Evolutionary conservation across 1,140 invertebrate species (phyloP), one percentile per base, ranked within the genome.

Genomic region (Drosophila kepulauana): DNA sequence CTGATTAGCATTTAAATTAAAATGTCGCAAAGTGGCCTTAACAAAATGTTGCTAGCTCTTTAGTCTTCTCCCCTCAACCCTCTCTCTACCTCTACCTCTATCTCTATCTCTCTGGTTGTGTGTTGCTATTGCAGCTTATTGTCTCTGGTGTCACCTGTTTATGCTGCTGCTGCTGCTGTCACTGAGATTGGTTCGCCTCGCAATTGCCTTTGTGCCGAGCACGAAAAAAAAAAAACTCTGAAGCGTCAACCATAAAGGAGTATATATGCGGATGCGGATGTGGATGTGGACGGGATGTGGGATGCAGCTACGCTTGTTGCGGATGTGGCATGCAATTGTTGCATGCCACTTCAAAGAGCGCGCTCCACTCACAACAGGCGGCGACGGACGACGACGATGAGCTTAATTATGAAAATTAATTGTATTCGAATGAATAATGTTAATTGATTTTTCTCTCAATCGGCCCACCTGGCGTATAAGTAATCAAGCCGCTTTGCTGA

Each of bases 1-100:
- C 82, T 87, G 82, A 87, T 87, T 87, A 87, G 82, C 82, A 87
- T 87, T 87, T 87, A 87, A 87, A 87, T 87, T 87, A 87, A 87
- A 87, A 87, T 88, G 82, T 87, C 82, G 82, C 82, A 87, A 87
- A 87, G 82, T 87, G 82, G 82, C 82, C 82, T 87, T 87, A 87
- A 82, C 82, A 84, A 87, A 87, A 87, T 87, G 82, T 78, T 88
- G 77, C 67, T 66, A 78, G 64, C 75, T 70, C 62, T 28, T 35
- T 48, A 65, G 38, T 11, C 20, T 16, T 38, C 11, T 20, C 25
- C 38, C 48, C 15, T n/a, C 35, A 25, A 25, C n/a, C 30, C 54
- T 46, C 25, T 45, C 45, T 41, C 10, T 61, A 20, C 20, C 7
- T n/a, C 15, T 30, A 1, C 13, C 16, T 7, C 15, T 35, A 8